A percentile compares a stretch with the other conserved stretches of the same genome.
Evolutionary conservation across 2,797 vertebrate genomes (phyloP).

Genomic region (Antrozous pallidus): DNA sequence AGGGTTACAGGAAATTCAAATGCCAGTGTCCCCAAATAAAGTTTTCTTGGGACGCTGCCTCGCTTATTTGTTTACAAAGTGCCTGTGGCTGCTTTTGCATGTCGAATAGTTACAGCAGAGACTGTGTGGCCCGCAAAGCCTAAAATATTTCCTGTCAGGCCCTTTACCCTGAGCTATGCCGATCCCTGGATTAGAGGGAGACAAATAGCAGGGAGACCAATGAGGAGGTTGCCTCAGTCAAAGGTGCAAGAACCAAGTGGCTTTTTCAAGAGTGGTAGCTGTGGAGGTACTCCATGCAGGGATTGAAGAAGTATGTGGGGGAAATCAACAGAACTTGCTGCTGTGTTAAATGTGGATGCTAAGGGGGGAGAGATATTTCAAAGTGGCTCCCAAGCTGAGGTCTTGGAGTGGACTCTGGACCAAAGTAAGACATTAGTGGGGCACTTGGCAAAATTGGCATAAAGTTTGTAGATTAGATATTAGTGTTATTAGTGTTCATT

Average conservation of each 20-base stretch:
- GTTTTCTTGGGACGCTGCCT: not conserved
- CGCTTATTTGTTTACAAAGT: not conserved
- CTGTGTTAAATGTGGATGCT: not conserved
- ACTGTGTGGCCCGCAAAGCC: not conserved
- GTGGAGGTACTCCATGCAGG: not conserved
- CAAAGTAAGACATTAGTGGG: not conserved
- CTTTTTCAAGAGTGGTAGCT: not conserved
- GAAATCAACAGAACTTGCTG: not conserved
- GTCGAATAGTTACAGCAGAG: not conserved
- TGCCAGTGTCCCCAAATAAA: not conserved
- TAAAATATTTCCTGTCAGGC: not conserved
- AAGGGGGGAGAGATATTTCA: not conserved
- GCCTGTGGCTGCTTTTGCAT: not conserved
- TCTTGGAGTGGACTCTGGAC: not conserved
- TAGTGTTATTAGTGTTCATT: not conserved
- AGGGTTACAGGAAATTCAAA: not conserved
- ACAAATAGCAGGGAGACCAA: not conserved
- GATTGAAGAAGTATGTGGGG: not conserved
- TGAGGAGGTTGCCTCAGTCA: not conserved
- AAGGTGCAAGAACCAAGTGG: not conserved
- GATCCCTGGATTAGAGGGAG: not conserved
- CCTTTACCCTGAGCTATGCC: not conserved
- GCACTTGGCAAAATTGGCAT: not conserved
- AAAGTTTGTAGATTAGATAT: not conserved
- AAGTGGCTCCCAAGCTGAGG: not conserved